Evolutionary conservation across 1,140 invertebrate genomes (phyloP).

Genomic region (Drosophila kepulauana): DNA sequence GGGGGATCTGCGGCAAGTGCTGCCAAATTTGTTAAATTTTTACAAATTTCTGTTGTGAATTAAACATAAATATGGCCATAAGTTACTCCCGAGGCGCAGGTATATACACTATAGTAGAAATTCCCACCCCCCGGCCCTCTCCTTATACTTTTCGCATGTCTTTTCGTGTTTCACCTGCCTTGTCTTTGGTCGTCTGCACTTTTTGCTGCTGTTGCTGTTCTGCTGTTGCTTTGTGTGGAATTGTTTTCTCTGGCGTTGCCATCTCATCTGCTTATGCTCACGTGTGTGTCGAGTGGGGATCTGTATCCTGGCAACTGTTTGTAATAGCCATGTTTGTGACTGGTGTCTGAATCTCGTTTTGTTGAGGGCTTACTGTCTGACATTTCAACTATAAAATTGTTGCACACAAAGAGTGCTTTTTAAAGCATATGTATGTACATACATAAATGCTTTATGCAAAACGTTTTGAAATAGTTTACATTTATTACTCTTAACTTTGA

Average conservation of each 20-base stretch:
- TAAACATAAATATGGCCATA: conserved; percentile 70
- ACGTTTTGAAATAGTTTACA: no score
- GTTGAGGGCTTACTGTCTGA: not conserved
- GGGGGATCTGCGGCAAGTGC: conserved; percentile 56
- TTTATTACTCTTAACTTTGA: no score
- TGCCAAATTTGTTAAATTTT: conserved; percentile 64
- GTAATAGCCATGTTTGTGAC: conserved; percentile 1
- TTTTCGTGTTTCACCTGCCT: conserved; percentile 36
- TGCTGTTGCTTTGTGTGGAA: conserved; percentile 20
- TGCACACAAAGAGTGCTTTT: not conserved
- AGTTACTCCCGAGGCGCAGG: conserved; percentile 13
- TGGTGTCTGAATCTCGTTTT: not conserved
- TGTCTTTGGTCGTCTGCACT: conserved; percentile 48
- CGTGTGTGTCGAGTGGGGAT: not conserved
- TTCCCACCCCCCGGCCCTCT: not conserved
- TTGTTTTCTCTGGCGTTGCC: conserved; percentile 6
- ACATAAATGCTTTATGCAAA: no score
- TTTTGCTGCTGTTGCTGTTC: conserved; percentile 18
- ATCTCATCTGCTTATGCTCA: conserved; percentile 13
- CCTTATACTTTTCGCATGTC: conserved; percentile 4
- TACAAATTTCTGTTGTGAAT: conserved; percentile 60
- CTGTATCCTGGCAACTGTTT: not conserved
- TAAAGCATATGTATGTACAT: no score
- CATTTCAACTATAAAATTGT: not conserved
- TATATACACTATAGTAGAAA: not conserved